Conservation (phyloP, 2,797 vertebrate species). For the Poecilia gillii region DNA sequence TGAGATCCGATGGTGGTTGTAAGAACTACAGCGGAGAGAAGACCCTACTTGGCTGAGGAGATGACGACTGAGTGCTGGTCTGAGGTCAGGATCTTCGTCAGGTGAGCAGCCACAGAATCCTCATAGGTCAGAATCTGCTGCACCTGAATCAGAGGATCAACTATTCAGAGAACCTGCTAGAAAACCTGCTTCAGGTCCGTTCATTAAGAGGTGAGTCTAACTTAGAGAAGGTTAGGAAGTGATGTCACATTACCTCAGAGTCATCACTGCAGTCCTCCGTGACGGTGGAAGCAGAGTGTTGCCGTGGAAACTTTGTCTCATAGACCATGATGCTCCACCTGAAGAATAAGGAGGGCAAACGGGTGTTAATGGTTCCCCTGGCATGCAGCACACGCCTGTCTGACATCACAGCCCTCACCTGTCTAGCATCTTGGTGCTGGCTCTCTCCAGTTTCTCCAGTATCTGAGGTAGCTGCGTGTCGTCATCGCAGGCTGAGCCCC, state of each 20-base stretch:
- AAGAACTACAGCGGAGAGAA: not conserved
- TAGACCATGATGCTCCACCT: slow-evolving; percentile 99
- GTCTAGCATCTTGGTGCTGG: slow-evolving; percentile 98
- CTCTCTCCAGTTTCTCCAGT: slow-evolving; percentile 94
- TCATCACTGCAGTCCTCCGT: slow-evolving; percentile 91
- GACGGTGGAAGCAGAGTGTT: slow-evolving; percentile 84
- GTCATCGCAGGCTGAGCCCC: slow-evolving; percentile 96
- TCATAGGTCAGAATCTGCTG: slow-evolving; percentile 97
- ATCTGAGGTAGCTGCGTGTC: slow-evolving; percentile 96
- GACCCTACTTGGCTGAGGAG: slow-evolving; percentile 91
- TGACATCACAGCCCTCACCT: slow-evolving; percentile 73
- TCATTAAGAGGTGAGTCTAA: not conserved
- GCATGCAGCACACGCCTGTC: not conserved
- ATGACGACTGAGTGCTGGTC: slow-evolving; percentile 98
- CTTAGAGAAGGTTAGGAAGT: not conserved
- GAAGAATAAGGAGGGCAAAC: not conserved
- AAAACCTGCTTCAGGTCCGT: too few relatives aligned
- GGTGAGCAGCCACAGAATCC: slow-evolving; percentile 94
- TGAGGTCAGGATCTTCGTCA: slow-evolving; percentile 96
- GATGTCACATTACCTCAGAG: slow-evolving; percentile 86
- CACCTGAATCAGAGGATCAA: slow-evolving; percentile 78
- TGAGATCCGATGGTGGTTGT: too few relatives aligned
- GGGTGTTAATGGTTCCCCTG: not conserved
- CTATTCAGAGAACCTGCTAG: not conserved
- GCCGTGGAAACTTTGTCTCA: slow-evolving; percentile 92